These are phyloP conservation scores for Phrynocephalus guinanensis DNA, from an alignment of 2,797 vertebrate species.

Conservation along the genomic window DNA sequence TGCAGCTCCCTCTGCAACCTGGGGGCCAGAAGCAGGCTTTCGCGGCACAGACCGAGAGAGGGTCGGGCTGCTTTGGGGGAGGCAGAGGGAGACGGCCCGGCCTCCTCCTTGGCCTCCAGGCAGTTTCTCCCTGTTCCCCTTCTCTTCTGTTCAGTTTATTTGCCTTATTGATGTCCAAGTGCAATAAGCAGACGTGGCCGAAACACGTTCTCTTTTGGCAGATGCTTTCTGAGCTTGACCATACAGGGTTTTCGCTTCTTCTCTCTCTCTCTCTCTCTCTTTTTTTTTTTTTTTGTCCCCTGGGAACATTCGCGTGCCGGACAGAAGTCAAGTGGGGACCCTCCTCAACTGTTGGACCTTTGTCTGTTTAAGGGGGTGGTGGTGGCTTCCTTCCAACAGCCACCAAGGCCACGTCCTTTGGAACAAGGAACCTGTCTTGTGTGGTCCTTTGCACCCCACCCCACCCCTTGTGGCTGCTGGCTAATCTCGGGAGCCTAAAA, in stretches of 20 bases:
- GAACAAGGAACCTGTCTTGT: constrained; percentile 56
- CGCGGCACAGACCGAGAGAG: background rate
- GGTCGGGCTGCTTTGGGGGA: constrained; percentile 25
- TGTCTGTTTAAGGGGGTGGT: too few relatives aligned
- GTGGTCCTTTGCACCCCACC: constrained; percentile 22
- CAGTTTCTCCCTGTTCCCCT: constrained; percentile 64
- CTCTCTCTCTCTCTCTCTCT: background rate
- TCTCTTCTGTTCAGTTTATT: constrained; percentile 67
- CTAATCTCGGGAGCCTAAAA: constrained; percentile 37
- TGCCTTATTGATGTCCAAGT: constrained; percentile 82
- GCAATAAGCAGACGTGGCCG: constrained; percentile 75
- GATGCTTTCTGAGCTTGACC: constrained; percentile 67
- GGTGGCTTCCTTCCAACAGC: too few relatives aligned
- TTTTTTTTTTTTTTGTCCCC: constrained; percentile 45
- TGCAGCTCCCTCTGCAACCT: background rate
- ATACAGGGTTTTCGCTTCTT: constrained; percentile 17
- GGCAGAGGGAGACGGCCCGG: constrained; percentile 12
- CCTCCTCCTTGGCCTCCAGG: background rate
- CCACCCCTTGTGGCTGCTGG: constrained; percentile 35
- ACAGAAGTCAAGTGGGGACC: constrained; percentile 47
- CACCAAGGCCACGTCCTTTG: constrained; percentile 49
- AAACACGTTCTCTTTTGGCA: constrained; percentile 62
- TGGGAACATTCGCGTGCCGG: constrained; percentile 19
- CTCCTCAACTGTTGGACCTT: constrained; percentile 45
- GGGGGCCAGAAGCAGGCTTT: background rate